A percentile compares a stretch with the other conserved stretches of the same genome.
Conservation (phyloP, 2,113 vertebrate genomes). For the human (Homo sapiens) region GRCh38 chr3:95736001-95736500, state of each 20-base stretch:
- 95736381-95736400: not conserved
- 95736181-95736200: not conserved
- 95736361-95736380: not conserved
- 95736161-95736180: not conserved
- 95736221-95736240: not conserved
- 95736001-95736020: not conserved
- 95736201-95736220: not conserved
- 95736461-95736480: not conserved
- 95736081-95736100: not conserved
- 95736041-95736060: not conserved
- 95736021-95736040: not conserved
- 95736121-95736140: not conserved
- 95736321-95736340: not conserved
- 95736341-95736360: not conserved
- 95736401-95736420: not conserved
- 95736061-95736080: not conserved
- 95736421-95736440: not conserved
- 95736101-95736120: not conserved
- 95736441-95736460: not conserved
- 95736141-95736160: not conserved
- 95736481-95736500: not conserved
- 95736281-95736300: not conserved
- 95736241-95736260: not conserved
- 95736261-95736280: not conserved
- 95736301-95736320: not conserved